Percentiles rank a stretch among this genome's conserved stretches.
These are phyloP conservation scores for Lycodopsis pacificus DNA, from an alignment of 2,797 vertebrate genomes.

Conservation along the genomic window DNA sequence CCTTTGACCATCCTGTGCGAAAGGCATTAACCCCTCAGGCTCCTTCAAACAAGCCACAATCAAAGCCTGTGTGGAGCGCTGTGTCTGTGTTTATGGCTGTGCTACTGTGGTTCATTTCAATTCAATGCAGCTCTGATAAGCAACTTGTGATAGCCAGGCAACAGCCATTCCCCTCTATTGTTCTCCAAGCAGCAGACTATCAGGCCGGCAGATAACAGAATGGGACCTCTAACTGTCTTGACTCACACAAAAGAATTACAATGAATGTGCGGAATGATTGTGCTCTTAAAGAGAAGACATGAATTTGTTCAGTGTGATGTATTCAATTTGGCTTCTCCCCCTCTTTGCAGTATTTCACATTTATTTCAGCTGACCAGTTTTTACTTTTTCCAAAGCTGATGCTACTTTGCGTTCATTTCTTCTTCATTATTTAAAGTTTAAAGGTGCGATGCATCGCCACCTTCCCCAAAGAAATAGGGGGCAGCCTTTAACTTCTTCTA, in stretches of 20 bases:
- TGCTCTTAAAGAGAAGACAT: slow-evolving; percentile 23
- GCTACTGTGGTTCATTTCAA: slow-evolving; percentile 69
- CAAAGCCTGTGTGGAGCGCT: slow-evolving; percentile 37
- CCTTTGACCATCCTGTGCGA: slow-evolving; percentile 47
- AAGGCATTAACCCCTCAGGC: slow-evolving; percentile 67
- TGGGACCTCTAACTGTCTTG: slow-evolving; percentile 26
- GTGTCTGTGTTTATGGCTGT: slow-evolving; percentile 44
- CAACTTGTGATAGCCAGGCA: slow-evolving; percentile 60
- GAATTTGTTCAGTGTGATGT: neutral
- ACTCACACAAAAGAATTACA: slow-evolving; percentile 36
- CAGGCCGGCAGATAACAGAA: slow-evolving; percentile 54
- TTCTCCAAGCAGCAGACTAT: slow-evolving; percentile 29
- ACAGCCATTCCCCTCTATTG: slow-evolving; percentile 26
- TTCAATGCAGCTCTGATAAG: slow-evolving; percentile 75
- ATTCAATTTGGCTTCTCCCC: neutral
- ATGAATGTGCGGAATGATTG: slow-evolving; percentile 19
- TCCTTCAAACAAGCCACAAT: slow-evolving; percentile 56
- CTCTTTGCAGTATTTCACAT: neutral
- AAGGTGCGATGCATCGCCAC: neutral
- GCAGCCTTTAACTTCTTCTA: neutral
- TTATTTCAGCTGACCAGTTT: neutral
- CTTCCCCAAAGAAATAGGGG: neutral
- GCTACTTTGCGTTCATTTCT: neutral
- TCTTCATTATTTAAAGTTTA: slow-evolving; percentile 7
- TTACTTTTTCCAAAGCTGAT: neutral